Evolutionary conservation across 1,140 invertebrate genomes (phyloP).

Genomic region (Trachymyrmex septentrionalis): DNA sequence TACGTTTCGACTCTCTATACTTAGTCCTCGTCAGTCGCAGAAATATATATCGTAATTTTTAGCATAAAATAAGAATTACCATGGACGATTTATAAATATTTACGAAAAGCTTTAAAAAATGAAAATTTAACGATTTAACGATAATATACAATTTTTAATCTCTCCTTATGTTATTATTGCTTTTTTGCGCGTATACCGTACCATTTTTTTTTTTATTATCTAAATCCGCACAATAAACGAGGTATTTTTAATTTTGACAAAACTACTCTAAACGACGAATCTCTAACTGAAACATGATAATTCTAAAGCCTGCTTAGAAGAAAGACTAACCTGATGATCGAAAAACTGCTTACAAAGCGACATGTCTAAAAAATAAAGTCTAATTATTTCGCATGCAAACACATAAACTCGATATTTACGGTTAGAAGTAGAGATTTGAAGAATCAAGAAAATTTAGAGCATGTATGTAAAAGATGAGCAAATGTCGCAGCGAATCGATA

Average conservation of each 20-base stretch:
- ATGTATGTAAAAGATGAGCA: neutral
- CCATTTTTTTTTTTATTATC: slow-evolving; percentile 12
- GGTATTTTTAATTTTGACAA: slow-evolving; percentile 13
- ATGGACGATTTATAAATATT: neutral
- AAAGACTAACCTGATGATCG: neutral
- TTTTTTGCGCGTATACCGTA: too few species aligned
- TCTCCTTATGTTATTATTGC: too few species aligned
- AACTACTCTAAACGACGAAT: neutral
- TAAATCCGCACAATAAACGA: neutral
- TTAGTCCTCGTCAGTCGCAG: too few species aligned
- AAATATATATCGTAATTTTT: neutral
- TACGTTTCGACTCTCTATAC: too few species aligned
- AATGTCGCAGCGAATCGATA: slow-evolving; percentile 13
- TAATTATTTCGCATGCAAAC: neutral
- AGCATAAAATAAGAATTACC: neutral
- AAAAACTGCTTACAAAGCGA: neutral
- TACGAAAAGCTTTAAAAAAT: neutral
- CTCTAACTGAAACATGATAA: neutral
- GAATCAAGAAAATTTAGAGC: neutral
- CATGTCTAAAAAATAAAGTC: neutral
- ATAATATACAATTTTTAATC: neutral
- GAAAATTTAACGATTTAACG: neutral
- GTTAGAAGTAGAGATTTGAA: neutral
- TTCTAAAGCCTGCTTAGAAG: neutral
- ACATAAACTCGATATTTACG: neutral